Evolutionary conservation across 2,797 vertebrate species (phyloP).

Genomic region (Sebastes cheni): DNA sequence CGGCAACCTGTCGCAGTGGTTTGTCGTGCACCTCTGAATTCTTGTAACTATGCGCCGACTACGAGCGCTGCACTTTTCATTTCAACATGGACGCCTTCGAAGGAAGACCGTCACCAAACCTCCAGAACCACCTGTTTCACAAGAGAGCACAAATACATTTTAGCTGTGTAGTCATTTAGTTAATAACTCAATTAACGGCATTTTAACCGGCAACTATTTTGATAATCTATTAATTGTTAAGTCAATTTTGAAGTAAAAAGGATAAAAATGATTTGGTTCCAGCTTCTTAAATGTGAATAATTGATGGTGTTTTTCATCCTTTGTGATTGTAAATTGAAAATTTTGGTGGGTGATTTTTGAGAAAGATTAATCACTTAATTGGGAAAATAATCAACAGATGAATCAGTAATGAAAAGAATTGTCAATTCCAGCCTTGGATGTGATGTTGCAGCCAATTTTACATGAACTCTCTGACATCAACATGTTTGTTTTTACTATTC

Average conservation of each 20-base stretch:
- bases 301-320: not conserved
- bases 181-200: not conserved
- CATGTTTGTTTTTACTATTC: not conserved
- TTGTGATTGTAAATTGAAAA: not conserved
- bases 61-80: too few relatives aligned
- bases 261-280: not conserved
- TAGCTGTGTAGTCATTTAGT: not conserved
- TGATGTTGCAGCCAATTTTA: not conserved
- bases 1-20: too few relatives aligned
- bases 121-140: not conserved
- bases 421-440: rapidly evolving
- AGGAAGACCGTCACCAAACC: not conserved
- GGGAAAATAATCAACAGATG: not conserved
- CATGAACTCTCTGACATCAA: not conserved
- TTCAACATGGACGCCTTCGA: too few relatives aligned
- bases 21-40: too few relatives aligned
- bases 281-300: not conserved
- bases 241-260: not conserved
- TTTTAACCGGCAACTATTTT: not conserved
- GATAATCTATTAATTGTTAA: not conserved
- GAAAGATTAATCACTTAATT: not conserved
- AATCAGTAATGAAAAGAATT: not conserved
- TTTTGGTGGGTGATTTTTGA: not conserved
- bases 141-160: not conserved
- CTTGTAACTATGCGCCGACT: too few relatives aligned